Percentiles rank a stretch among this genome's conserved stretches.
phyloP scores from a whole-genome alignment of 2,113 vertebrate genomes.

The Platycercus adscitus region DNA sequence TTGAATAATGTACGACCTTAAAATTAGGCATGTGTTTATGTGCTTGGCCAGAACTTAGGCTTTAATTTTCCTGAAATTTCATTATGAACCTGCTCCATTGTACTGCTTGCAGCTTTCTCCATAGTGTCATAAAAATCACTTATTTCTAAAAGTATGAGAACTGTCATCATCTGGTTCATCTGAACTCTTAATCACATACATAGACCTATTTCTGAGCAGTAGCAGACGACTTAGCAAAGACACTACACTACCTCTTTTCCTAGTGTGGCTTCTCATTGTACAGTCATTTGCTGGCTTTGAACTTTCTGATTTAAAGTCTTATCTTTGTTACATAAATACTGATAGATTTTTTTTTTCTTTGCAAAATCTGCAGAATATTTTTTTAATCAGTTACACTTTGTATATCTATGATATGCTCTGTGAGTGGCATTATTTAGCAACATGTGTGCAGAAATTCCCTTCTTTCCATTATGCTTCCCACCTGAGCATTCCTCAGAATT shows the following conservation, averaged over 20 bases:
- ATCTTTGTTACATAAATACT: not conserved
- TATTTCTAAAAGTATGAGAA: not conserved
- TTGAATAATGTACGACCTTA: not conserved
- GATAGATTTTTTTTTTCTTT: not conserved
- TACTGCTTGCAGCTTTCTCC: not conserved
- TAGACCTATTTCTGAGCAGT: not conserved
- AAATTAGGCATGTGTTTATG: not conserved
- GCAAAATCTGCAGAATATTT: not conserved
- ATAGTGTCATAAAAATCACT: not conserved
- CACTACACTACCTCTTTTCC: not conserved
- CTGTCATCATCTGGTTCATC: not conserved
- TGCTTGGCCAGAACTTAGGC: not conserved
- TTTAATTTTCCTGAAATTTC: not conserved
- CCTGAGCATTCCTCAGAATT: not conserved
- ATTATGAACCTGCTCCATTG: not conserved
- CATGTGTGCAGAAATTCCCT: not conserved
- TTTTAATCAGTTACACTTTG: not conserved
- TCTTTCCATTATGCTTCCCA: not conserved
- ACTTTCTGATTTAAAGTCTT: not conserved
- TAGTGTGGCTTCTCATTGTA: not conserved
- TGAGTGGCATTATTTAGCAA: not conserved
- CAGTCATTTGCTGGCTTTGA: not conserved
- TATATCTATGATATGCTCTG: accelerated
- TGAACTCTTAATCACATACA: not conserved
- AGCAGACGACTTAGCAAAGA: not conserved